Base-by-base conservation (phyloP, 2,113 vertebrate genomes). In the Thalassarche chlororhynchos region DNA sequence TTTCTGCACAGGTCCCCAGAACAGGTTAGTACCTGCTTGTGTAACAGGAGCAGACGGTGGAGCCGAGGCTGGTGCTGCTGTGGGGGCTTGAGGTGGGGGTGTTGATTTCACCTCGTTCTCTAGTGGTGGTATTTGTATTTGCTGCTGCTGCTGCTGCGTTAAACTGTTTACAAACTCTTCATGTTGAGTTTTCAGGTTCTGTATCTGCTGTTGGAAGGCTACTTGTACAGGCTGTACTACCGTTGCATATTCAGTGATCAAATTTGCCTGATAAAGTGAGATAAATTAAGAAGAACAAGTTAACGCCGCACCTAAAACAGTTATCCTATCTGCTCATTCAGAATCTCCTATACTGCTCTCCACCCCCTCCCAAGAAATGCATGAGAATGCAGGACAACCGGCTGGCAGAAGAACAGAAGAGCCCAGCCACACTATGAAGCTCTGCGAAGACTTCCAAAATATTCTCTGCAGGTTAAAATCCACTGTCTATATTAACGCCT, bases 181-280 rank as follows among this genome's bases (percentile, higher is more conserved):
- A 0, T 99, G 99, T 51, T 99, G 99, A 0, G 98, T 99, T 97
- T 99, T 99, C 74, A 99, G 92, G 32, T 97, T 98, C 98, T 99
- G 99, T 74, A 99, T 99, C 98, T 99, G 99, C 98, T 99, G 99
- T 84, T 99, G 99, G 96, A 99, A 99, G 61, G 99, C 99, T 51
- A 99, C 92, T 84, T 99, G 99, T 25, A 99, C 98, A 0, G 99
- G 99, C 98, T 99, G 99, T 5, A 99, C 99, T 24, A 98, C 99
- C 0, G 98, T 98, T 1, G 99, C 99, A 8, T 99, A 99, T 78
- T 99, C 99, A 0, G 97, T 99, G 94, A 99, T 99, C 87, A 99
- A 87, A 12, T 99, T 99, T 0, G 99, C 99, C 99, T 99, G 95
- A 34, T 5, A 54, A 62, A 51, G 71, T 24, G 11, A n/a, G 62